Conservation (phyloP, 2,113 vertebrate genomes). For the Halichoeres trimaculatus region DNA sequence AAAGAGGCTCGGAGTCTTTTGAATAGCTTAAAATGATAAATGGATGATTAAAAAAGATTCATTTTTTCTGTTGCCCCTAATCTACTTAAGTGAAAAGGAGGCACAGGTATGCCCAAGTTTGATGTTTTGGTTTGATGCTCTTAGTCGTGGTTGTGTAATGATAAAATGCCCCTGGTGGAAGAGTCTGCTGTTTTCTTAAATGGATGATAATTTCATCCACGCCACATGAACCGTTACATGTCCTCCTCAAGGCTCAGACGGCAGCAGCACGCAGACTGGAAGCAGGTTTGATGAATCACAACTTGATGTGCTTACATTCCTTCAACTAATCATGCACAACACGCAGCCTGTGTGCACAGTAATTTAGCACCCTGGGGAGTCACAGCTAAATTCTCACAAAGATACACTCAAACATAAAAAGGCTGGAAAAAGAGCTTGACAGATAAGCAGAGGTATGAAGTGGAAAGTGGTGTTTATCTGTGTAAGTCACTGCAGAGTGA, state of each 20-base stretch:
- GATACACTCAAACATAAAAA: constrained; percentile 42
- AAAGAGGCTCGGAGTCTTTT: background rate
- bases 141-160: constrained; percentile 1
- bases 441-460: constrained; percentile 21
- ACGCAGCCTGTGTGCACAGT: constrained; percentile 20
- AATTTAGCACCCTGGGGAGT: constrained; percentile 36
- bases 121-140: constrained; percentile 1
- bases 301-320: constrained; percentile 26
- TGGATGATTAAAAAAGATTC: background rate
- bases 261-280: background rate
- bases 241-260: constrained; percentile 41
- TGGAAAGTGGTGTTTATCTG: constrained; percentile 30
- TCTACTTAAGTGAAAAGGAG: constrained; percentile 1
- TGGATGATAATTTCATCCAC: constrained; percentile 42
- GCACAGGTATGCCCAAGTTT: background rate
- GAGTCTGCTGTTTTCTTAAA: constrained; percentile 24
- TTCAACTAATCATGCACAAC: constrained; percentile 42
- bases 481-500: constrained; percentile 5
- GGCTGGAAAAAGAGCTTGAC: constrained; percentile 26
- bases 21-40: background rate
- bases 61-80: background rate
- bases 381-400: constrained; percentile 36
- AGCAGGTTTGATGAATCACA: constrained; percentile 48
- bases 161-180: background rate
- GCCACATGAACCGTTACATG: constrained; percentile 34